These are phyloP conservation scores for Nyctibius grandis DNA, from an alignment of 2,797 vertebrate species.

Conservation along the genomic window DNA sequence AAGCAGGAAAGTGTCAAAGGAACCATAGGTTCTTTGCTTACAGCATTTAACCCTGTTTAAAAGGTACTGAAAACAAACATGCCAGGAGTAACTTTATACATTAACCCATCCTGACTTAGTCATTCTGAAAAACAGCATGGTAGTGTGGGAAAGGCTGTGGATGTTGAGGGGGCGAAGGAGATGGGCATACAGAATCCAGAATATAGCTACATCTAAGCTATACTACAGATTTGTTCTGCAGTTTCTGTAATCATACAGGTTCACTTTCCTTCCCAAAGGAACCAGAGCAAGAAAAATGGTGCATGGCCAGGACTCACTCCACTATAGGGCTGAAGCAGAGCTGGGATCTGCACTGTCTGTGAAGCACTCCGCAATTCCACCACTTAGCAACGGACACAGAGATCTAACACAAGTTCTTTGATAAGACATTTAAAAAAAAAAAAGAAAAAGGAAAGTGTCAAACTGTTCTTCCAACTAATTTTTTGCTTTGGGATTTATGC, in stretches of 20 bases:
- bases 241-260: background rate
- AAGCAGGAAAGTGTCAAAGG: background rate
- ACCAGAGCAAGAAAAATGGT: background rate
- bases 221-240: background rate
- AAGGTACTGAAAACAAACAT: background rate
- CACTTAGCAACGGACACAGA: background rate
- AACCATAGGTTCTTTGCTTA: background rate
- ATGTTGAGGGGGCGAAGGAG: accelerated
- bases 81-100: background rate
- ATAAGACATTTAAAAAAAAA: background rate
- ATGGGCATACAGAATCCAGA: background rate
- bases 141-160: background rate
- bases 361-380: background rate
- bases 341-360: background rate
- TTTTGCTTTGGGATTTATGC: background rate
- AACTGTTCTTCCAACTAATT: background rate
- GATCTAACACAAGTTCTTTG: background rate
- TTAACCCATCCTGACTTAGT: background rate
- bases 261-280: background rate
- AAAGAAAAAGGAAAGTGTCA: background rate
- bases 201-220: background rate
- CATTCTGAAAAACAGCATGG: background rate
- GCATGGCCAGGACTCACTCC: background rate
- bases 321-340: background rate
- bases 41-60: background rate